Base-by-base conservation (phyloP, 2,888 invertebrate species). In the Parnassius orleans region DNA sequence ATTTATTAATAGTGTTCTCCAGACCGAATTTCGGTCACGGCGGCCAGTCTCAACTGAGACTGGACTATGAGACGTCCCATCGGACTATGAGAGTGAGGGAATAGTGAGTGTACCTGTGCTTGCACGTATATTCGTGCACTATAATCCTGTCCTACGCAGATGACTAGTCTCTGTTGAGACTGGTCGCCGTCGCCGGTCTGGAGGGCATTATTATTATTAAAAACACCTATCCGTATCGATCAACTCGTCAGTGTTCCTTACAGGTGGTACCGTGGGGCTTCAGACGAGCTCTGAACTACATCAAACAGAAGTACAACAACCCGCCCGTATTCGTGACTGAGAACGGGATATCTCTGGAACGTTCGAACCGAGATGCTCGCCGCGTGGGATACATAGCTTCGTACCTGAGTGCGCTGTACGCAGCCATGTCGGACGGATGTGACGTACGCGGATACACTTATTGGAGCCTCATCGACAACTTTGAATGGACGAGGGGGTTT, bases 401-500 rank as follows among this genome's bases (percentile, higher is more conserved):
- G 0, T 93, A 93, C 69, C 72, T 94, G 12, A 79, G 84, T 19
- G 75, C 88, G 0, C 58, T 93, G 14, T 81, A 91, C 52, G 71
- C 80, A 2, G 93, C 93, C 0, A 73, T 94, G 0, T 69, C 75
- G 0, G 94, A 95, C 75, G 91, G 92, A 0, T 94, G 93, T 66
- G 87, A 88, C 57, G 92, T 95, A 0, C 77, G 87, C 10, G 95
- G 94, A 0, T 97, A 96, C 75, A 93, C 95, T 0, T 93, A 94
- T 60, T 96, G 96, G 96, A 95, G 95, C 67, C 82, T 97, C 14
- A 92, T 97, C 83, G 97, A 97, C 74, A 96, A 96, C 76, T 96
- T 95, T 80, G 96, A 97, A 79, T 97, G 96, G 96, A 90, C 91
- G 64, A 89, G 92, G 52, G 97, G 96, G 41, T 96, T 93, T 76